Conservation (phyloP, 92 coral and sea anemone genomes). For the Zoanthus gigantus region DNA sequence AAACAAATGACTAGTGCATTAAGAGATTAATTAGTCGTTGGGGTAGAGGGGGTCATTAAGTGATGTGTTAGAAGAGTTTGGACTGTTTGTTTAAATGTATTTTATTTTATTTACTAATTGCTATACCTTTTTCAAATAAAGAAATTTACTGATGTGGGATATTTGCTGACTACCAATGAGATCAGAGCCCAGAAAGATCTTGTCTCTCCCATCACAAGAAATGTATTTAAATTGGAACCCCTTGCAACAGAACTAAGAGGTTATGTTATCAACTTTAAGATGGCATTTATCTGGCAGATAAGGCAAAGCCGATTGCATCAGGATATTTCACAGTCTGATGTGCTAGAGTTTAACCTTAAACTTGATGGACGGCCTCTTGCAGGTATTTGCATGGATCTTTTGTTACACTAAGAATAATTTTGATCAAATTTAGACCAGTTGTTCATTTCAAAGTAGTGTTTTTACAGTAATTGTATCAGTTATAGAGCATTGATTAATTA, state of each 20-base stretch:
- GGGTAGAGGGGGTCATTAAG: neutral
- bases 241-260: slow-evolving; percentile 52
- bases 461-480: neutral
- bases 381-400: slow-evolving; percentile 18
- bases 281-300: slow-evolving; percentile 47
- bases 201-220: slow-evolving; percentile 45
- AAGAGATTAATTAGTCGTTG: neutral
- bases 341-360: slow-evolving; percentile 55
- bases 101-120: neutral
- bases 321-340: slow-evolving; percentile 12
- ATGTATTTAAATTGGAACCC: slow-evolving; percentile 45
- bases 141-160: slow-evolving; percentile 51
- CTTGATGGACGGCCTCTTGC: slow-evolving; percentile 62
- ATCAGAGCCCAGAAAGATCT: slow-evolving; percentile 59
- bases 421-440: neutral
- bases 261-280: slow-evolving; percentile 38
- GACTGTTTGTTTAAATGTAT: neutral
- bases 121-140: neutral
- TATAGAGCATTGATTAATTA: neutral
- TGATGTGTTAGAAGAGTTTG: neutral
- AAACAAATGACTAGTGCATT: neutral
- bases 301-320: slow-evolving; percentile 46
- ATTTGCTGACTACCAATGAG: slow-evolving; percentile 46
- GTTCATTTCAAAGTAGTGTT: neutral
- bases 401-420: neutral